Evolutionary conservation across 1,140 invertebrate genomes (phyloP).

Genomic region (Neodiprion pinetum): DNA sequence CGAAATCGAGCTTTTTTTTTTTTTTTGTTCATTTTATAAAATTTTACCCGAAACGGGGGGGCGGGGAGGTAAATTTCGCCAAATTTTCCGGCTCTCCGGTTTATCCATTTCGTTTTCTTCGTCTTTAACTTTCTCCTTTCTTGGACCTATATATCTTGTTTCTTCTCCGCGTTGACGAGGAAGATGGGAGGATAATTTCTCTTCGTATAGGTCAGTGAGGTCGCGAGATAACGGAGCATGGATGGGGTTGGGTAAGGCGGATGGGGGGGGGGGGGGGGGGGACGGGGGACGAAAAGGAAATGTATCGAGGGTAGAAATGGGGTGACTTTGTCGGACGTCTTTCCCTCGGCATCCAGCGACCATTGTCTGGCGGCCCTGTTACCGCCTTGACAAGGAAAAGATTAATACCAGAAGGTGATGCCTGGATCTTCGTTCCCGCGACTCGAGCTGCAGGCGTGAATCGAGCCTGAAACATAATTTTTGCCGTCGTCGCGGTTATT

Average conservation of each 20-base stretch:
- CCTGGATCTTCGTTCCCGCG: not conserved
- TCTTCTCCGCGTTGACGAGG: not conserved
- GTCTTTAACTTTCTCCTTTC: not conserved
- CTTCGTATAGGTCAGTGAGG: constrained; percentile 1
- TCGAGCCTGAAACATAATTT: not conserved
- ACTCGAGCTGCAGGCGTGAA: not conserved
- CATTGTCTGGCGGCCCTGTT: not conserved
- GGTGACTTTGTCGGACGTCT: constrained; percentile 1
- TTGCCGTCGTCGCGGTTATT: no score
- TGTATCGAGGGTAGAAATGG: not conserved
- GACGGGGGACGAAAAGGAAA: not conserved
- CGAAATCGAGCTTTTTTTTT: no score
- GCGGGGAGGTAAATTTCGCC: no score
- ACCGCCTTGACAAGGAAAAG: not conserved
- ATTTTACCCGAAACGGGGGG: no score
- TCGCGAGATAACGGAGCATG: not conserved
- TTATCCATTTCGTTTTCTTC: not conserved
- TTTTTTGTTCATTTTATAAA: no score
- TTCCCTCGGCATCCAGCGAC: not conserved
- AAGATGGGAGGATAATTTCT: not conserved
- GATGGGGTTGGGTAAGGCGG: not conserved
- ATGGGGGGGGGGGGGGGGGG: not conserved
- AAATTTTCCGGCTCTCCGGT: no score
- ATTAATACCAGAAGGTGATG: not conserved
- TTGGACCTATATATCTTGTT: not conserved